Base-by-base conservation (phyloP, 2,797 vertebrate species). In the Sylvia borin region DNA sequence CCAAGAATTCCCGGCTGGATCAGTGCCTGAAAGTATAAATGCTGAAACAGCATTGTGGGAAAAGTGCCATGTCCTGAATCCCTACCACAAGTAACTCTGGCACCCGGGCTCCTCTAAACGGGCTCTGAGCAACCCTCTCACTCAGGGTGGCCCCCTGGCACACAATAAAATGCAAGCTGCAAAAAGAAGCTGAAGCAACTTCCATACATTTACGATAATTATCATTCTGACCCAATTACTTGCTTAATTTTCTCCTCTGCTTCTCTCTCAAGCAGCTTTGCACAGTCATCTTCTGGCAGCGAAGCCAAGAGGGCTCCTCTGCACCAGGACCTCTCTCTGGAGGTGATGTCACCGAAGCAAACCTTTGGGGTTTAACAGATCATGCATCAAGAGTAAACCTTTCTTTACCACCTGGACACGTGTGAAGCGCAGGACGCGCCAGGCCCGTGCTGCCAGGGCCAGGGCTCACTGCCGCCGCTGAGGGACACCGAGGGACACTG, bases 401-500 rank as follows among this genome's bases (percentile, higher is more conserved):
- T 19, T 13, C 65, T n/a, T 13, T 5, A 34, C 21, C 48, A 16
- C 36, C 55, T 21, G 18, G 1, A 1, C 21, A 2, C 13, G 19
- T 1, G 9, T 0, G 64, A 0, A 10, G 58, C 1, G 0, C 40
- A 25, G 77, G 1, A 17, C 36, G 53, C 0, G 58, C 48, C 7
- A 2, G 74, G 64, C 64, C 87, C 1, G 71, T 20, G 8, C 26
- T 12, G 36, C n/a, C 66, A 2, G 64, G 31, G 1, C 10, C 82
- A 25, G 66, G n/a, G 62, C 20, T 16, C 6, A 4, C 19, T 36
- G 7, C 81, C 2, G 8, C 43, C 32, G 58, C 40, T 0, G 22
- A 0, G 34, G 0, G 14, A 16, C 77, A 7, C 40, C 0, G 22
- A 0, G 34, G 0, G 14, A 16, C 77, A 7, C 55, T 8, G 0